Evolutionary conservation across 2,113 vertebrate species (phyloP), one percentile per base, ranked within the genome.

Genomic region (Catharus minimus): DNA sequence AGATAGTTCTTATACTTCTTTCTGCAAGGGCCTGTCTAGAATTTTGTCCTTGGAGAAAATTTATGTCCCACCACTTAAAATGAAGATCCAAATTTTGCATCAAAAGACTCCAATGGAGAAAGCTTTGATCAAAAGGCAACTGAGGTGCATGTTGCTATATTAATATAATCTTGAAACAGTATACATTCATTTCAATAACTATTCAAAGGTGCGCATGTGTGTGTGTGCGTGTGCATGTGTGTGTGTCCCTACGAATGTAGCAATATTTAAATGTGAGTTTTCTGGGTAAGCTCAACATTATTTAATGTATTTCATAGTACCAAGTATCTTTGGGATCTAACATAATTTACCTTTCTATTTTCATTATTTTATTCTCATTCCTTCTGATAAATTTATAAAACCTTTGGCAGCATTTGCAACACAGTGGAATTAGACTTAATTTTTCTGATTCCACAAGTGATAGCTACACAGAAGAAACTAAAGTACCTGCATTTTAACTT

Each of bases 141-240:
- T 16, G 33, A 69, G 43, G 38, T 3, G 56, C 3, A 10, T 55
- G 4, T 36, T 73, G 14, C 7, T 68, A 12, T 33, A 53, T 3
- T 1, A 41, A n/a, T 26, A 76, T 13, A 64, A 83, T 32, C 16
- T 52, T 72, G 50, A 81, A 95, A 77, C 2, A 24, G 18, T 36
- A 52, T 4, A 53, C 6, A 43, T 53, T 52, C 3, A n/a, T 79
- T 92, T 71, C 49, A 83, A 30, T 36, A 71, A 67, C 8, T 43
- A 47, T 44, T 61, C 12, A 62, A 43, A 76, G 55, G 16, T 19
- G 1, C 15, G 4, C 14, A 0, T 21, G 11, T 14, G 0, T 21
- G 30, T 20, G 8, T 9, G 4, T 5, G 3, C 24, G 10, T 28
- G 30, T 9, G 2, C 39, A 39, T 44, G 2, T 27, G 4, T 17